Evolutionary conservation across 2,113 vertebrate species (phyloP).

Genomic region (Pholis gunnellus): DNA sequence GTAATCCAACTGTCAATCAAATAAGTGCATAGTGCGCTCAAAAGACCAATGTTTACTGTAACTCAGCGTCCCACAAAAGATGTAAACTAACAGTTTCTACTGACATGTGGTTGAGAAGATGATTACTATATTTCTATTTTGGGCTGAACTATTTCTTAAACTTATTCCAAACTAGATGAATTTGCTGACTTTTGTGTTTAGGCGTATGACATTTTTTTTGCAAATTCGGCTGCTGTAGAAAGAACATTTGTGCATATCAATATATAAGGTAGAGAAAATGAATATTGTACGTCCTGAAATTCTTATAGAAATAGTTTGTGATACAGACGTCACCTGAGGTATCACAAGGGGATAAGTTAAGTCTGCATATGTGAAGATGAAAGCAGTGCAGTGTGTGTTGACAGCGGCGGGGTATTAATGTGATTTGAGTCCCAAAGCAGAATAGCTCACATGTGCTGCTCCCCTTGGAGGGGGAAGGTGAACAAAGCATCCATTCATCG

Average conservation of each 20-base stretch:
- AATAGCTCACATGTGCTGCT: constrained; percentile 75
- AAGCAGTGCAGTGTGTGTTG: constrained; percentile 39
- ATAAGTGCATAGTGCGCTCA: not conserved
- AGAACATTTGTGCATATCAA: not conserved
- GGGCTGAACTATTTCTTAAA: not conserved
- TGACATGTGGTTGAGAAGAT: not conserved
- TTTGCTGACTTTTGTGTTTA: constrained; percentile 2
- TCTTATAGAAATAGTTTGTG: not conserved
- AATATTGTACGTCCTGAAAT: not conserved
- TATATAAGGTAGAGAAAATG: not conserved
- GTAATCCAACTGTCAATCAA: not conserved
- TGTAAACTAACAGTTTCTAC: not conserved
- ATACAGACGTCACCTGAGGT: constrained; percentile 4
- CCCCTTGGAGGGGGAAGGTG: constrained; percentile 60
- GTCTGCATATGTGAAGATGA: constrained; percentile 19
- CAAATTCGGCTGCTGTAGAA: not conserved
- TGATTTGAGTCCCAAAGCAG: constrained; percentile 78
- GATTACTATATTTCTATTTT: not conserved
- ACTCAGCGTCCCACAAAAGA: not conserved
- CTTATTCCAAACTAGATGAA: not conserved
- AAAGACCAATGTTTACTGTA: not conserved
- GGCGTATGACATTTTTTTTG: not conserved
- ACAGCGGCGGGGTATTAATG: constrained; percentile 63
- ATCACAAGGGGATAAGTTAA: constrained; percentile 4
- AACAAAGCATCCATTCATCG: constrained; percentile 80